phyloP scores from a whole-genome alignment of 2,797 vertebrate genomes.

The Mycteria americana region DNA sequence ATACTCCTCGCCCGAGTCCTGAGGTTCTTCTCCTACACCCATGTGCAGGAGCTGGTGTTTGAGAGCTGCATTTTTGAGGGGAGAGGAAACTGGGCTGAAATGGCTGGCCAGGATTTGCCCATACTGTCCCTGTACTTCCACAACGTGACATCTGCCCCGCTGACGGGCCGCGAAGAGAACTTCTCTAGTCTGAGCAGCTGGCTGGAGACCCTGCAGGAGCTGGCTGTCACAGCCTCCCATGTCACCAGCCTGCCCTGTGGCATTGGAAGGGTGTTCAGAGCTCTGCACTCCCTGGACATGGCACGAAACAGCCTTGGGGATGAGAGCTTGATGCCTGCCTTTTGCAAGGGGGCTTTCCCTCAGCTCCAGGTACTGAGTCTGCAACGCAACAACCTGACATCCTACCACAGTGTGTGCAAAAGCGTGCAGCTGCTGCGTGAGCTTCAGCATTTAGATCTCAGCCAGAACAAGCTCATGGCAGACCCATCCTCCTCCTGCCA shows the following conservation, averaged over 20 bases:
- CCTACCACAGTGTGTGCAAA: not conserved
- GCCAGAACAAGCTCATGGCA: conserved; percentile 63
- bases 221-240: conserved; percentile 34
- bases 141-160: conserved; percentile 12
- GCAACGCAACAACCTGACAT: conserved; percentile 42
- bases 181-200: conserved; percentile 42
- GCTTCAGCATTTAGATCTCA: conserved; percentile 68
- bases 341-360: conserved; percentile 70
- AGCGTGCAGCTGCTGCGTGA: not conserved
- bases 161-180: not conserved
- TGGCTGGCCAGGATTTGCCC: not conserved
- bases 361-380: conserved; percentile 62
- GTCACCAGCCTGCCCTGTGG: conserved; percentile 61
- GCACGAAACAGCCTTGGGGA: conserved; percentile 68
- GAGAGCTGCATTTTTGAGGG: conserved; percentile 58
- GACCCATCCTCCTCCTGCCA: conserved; percentile 2
- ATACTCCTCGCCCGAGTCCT: conserved; percentile 46
- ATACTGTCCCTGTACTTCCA: conserved; percentile 62
- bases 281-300: conserved; percentile 60
- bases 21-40: conserved; percentile 60
- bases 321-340: not conserved
- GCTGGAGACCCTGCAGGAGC: conserved; percentile 60
- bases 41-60: conserved; percentile 62
- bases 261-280: not conserved
- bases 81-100: not conserved